Conservation (phyloP, 2,797 vertebrate species). For the Myiothlypis coronata region DNA sequence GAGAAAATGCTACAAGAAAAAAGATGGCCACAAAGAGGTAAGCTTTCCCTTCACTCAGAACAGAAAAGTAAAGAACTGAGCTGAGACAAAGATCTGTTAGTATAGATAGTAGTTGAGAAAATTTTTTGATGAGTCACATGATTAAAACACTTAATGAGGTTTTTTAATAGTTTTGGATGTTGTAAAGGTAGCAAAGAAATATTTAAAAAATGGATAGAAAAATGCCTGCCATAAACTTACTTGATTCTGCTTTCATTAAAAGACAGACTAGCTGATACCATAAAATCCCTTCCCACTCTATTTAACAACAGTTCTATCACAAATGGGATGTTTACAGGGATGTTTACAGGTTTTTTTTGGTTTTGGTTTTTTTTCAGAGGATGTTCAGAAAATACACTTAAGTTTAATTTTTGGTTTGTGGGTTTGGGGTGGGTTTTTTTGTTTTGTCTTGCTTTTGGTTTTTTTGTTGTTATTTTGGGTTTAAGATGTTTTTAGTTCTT, state of each 20-base stretch:
- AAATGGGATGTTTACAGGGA: neutral
- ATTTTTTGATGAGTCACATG: fast-evolving
- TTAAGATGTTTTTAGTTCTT: neutral
- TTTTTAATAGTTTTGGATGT: neutral
- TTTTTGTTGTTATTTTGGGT: neutral
- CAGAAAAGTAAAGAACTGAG: neutral
- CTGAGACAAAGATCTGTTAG: neutral
- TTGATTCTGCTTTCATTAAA: neutral
- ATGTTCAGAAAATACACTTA: neutral
- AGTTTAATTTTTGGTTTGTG: neutral
- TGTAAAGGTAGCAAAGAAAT: neutral
- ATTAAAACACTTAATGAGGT: neutral
- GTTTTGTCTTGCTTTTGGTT: neutral
- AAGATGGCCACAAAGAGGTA: neutral
- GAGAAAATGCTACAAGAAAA: neutral
- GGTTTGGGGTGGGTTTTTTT: fast-evolving
- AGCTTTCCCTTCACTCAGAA: neutral
- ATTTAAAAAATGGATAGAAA: neutral
- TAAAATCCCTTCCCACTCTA: neutral
- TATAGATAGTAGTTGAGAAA: neutral
- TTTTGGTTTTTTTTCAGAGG: neutral
- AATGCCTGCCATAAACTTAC: neutral
- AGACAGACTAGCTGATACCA: neutral
- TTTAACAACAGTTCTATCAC: neutral
- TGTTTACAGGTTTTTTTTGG: fast-evolving